Percentiles rank a stretch among this genome's conserved stretches.
Conservation (phyloP, 2,797 vertebrate genomes). For the Myotis myotis region DNA sequence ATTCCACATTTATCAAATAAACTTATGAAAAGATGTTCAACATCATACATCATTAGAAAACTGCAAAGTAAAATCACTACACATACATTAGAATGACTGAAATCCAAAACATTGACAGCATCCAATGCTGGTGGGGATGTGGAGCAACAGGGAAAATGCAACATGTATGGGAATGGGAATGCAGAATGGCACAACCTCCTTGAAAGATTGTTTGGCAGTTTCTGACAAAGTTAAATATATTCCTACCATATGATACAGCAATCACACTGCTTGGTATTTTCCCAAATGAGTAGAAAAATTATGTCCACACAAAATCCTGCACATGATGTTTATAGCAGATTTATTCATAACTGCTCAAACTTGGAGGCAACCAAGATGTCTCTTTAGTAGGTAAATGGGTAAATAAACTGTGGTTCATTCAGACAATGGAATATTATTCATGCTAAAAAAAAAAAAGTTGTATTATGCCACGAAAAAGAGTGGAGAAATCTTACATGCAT, state of each 20-base stretch:
- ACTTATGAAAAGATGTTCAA: background rate
- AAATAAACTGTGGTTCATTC: too few species aligned
- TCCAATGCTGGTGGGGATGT: background rate
- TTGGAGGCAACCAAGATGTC: too few species aligned
- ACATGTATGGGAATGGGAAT: background rate
- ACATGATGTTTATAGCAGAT: too few species aligned
- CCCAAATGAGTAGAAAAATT: too few species aligned
- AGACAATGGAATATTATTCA: too few species aligned
- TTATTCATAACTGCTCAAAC: too few species aligned
- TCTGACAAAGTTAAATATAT: background rate
- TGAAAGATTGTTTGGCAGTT: background rate
- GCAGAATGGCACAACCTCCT: background rate
- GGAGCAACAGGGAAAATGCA: background rate
- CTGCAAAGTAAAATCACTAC: background rate
- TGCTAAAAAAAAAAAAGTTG: too few species aligned
- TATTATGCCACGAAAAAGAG: too few species aligned
- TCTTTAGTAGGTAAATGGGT: too few species aligned
- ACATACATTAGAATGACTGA: background rate
- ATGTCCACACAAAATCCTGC: too few species aligned
- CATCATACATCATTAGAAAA: background rate
- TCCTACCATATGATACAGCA: background rate
- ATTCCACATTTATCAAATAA: background rate
- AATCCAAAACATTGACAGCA: background rate
- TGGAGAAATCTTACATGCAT: too few species aligned
- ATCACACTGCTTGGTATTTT: too few species aligned